These are phyloP conservation scores for Tangara arthus DNA, from an alignment of 2,797 vertebrate species.

Conservation along the genomic window DNA sequence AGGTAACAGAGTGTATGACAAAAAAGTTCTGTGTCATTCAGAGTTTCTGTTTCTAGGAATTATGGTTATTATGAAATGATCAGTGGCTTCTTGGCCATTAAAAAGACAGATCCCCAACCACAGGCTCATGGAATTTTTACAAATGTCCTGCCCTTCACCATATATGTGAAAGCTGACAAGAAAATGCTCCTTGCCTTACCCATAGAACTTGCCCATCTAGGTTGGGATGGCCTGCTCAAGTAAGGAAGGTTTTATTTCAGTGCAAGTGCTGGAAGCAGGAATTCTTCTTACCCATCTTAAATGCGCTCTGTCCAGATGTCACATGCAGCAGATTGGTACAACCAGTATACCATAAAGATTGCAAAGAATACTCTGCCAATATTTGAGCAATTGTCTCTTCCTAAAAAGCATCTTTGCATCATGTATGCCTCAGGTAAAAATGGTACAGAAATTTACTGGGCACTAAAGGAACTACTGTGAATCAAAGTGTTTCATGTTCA, in stretches of 20 bases:
- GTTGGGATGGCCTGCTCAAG: neutral
- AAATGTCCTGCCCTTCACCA: neutral
- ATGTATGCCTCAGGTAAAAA: neutral
- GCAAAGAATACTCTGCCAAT: neutral
- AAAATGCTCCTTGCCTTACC: neutral
- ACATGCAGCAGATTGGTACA: neutral
- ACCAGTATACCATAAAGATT: neutral
- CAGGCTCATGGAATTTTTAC: neutral
- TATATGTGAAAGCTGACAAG: neutral
- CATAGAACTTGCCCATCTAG: neutral
- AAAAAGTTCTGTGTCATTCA: neutral
- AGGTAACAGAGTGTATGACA: neutral
- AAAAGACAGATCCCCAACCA: neutral
- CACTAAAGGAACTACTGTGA: neutral
- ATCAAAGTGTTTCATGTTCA: neutral
- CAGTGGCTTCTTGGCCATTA: neutral
- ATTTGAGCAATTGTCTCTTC: neutral
- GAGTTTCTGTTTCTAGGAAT: neutral
- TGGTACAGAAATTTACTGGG: neutral
- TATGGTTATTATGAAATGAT: neutral
- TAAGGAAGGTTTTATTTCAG: neutral
- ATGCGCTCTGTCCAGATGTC: neutral
- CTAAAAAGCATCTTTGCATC: neutral
- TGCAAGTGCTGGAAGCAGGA: neutral
- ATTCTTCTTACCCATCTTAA: neutral